Percentiles rank a stretch among this genome's conserved stretches.
Evolutionary conservation across 2,888 invertebrate species (phyloP).

Genomic region (Bimastos eiseni): DNA sequence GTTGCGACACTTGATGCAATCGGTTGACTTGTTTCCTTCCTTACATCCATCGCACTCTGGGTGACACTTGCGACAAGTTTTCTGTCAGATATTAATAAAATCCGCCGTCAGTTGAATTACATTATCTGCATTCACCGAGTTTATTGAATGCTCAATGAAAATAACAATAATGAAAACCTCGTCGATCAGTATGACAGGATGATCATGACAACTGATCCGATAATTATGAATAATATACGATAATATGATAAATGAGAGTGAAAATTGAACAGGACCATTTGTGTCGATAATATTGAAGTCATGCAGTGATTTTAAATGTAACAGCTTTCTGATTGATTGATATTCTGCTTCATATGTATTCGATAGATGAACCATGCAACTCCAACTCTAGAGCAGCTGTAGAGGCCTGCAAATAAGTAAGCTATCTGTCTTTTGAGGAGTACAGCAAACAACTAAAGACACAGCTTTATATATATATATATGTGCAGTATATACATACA

Average conservation of each 20-base stretch:
- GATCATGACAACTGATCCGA: too few species aligned
- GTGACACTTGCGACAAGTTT: slow-evolving; percentile 22
- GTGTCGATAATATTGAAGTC: neutral
- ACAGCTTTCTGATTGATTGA: neutral
- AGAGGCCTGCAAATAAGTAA: neutral
- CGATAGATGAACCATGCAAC: neutral
- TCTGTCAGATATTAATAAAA: slow-evolving; percentile 17
- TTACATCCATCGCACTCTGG: slow-evolving; percentile 4
- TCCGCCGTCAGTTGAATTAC: neutral
- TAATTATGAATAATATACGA: neutral
- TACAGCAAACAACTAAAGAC: neutral
- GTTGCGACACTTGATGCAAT: neutral
- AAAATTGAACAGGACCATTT: neutral
- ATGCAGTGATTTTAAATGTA: neutral
- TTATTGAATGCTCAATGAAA: neutral
- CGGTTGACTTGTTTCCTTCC: neutral
- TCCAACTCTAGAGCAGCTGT: neutral
- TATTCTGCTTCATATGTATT: neutral
- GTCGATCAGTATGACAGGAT: neutral
- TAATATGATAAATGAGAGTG: neutral
- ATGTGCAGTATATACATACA: too few species aligned
- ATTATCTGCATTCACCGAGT: neutral
- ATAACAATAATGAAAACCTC: neutral
- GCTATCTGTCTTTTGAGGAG: neutral
- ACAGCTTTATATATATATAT: too few species aligned